Percentiles rank a stretch among this genome's conserved stretches.
Evolutionary conservation across 1,140 invertebrate species (phyloP).

Genomic region (Cotesia glomerata): DNA sequence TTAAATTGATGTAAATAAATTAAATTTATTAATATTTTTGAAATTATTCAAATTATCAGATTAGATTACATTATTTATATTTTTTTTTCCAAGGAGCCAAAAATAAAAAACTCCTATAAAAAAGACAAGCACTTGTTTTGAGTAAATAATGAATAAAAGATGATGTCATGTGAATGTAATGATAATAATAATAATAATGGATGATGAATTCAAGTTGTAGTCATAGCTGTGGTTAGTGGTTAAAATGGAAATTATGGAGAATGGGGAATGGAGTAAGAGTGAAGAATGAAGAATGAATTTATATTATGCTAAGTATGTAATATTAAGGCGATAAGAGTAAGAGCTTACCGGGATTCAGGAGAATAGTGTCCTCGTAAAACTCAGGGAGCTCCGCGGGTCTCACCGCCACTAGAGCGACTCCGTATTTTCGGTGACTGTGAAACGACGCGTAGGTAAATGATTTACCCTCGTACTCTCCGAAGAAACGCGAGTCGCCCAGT

Average conservation of each 20-base stretch:
- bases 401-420: conserved; percentile 94
- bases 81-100: no score
- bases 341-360: conserved; percentile 81
- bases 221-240: background rate
- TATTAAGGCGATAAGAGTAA: no score
- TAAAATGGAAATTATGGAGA: conserved; percentile 13
- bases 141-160: no score
- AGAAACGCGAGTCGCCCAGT: conserved; percentile 93
- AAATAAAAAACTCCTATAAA: no score
- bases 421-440: conserved; percentile 98
- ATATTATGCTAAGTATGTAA: conserved; percentile 2
- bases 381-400: conserved; percentile 90
- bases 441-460: conserved; percentile 99
- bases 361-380: conserved; percentile 93
- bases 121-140: no score
- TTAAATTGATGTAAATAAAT: no score
- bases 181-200: background rate
- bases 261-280: conserved; percentile 3
- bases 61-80: no score
- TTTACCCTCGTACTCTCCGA: conserved; percentile 97
- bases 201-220: background rate
- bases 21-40: no score
- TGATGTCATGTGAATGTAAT: no score
- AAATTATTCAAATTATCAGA: no score
- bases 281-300: conserved; percentile 23